Base-by-base conservation (phyloP, 2,888 invertebrate species). In the Liopterus haemorrhoidalis region DNA sequence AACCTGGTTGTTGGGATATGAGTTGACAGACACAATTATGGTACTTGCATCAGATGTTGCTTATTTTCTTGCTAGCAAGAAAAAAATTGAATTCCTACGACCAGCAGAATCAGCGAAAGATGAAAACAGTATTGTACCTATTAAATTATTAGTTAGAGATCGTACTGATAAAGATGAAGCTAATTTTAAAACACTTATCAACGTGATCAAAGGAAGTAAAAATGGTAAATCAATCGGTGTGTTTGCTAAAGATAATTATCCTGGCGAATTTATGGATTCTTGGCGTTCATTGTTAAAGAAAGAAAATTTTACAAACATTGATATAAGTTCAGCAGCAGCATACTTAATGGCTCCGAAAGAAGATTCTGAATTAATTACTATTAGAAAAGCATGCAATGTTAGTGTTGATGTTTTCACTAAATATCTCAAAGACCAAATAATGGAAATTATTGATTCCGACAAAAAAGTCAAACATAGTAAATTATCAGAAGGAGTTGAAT, bases 381-480 rank as follows among this genome's bases (percentile, higher is more conserved):
- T 96, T 41, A 92, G 90, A 62, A 93, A 93, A 70, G 95, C 99
- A 0, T 89, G 89, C 57, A 72, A 87, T 63, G 91, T 93, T 8
- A 90, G 95, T 6, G 87, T 90, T 42, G 95, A 96, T 70, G 84
- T 99, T 9, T 99, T 95, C 67, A 89, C 85, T 36, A 97, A 97
- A 67, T 95, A 92, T 69, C 76, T 99, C 28, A 91, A 93, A 67
- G 93, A 95, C 68, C 93, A 97, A 70, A 89, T 99, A 53, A 94
- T 97, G 87, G 95, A 95, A 67, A 92, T 97, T 55, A 93, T 99
- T 62, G 97, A 99, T 75, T 85, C 91, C 3, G 99, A 99, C 65
- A 93, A 87, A 85, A 94, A 94, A 85, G 90, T 96, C 1, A 93
- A 91, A 67, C 99, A 99, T 67, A 79, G 81, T 28, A 96, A 95